These are phyloP conservation scores for Lagopus muta DNA, from an alignment of 2,113 vertebrate species.

Conservation along the genomic window DNA sequence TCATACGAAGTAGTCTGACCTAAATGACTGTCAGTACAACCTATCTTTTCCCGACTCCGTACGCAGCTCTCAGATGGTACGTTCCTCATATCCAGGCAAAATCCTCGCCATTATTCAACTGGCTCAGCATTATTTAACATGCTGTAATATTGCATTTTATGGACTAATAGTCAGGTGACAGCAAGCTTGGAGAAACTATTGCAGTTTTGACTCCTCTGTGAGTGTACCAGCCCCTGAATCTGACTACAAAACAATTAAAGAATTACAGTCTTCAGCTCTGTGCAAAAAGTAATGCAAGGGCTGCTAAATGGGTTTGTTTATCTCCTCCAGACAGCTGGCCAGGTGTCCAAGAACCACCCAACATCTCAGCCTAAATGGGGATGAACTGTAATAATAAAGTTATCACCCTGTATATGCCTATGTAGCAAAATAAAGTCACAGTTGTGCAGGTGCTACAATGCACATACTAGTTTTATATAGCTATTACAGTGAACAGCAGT, in stretches of 20 bases:
- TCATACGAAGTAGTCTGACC: background rate
- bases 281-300: background rate
- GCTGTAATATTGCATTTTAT: background rate
- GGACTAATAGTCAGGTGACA: background rate
- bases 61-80: background rate
- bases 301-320: background rate
- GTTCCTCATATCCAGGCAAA: background rate
- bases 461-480: background rate
- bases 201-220: background rate
- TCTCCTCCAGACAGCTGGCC: background rate
- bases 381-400: background rate
- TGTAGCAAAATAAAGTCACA: background rate
- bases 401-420: background rate
- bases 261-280: background rate
- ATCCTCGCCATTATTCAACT: background rate
- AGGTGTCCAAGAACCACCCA: background rate
- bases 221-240: background rate
- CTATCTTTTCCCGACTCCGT: no score
- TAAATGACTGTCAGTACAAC: rapidly evolving
- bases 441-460: background rate
- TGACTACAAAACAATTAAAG: background rate
- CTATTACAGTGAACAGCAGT: background rate
- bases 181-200: background rate
- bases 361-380: background rate
- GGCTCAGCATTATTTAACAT: background rate